phyloP scores from a whole-genome alignment of 2,113 vertebrate genomes.

The Lota lota region DNA sequence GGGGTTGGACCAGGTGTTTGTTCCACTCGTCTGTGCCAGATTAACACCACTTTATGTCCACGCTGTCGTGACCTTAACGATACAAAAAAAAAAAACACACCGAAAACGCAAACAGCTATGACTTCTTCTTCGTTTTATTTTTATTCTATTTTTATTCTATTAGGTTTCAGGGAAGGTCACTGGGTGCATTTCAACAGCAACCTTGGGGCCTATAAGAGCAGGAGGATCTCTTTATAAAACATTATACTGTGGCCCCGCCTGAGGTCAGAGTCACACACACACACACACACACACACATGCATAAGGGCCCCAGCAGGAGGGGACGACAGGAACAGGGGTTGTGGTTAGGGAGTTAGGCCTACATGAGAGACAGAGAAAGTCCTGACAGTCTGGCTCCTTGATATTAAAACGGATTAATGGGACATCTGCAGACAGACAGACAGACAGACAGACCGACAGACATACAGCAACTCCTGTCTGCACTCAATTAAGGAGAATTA shows the following conservation, averaged over 20 bases:
- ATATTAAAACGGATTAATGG: conserved; percentile 21
- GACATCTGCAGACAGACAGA: conserved; percentile 30
- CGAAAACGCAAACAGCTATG: not conserved
- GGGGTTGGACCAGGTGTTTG: conserved; percentile 32
- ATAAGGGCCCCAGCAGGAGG: not conserved
- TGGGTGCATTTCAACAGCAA: conserved; percentile 16
- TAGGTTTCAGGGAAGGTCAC: not conserved
- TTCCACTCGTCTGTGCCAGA: conserved; percentile 26
- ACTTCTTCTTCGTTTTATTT: conserved; percentile 36
- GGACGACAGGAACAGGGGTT: conserved; percentile 32
- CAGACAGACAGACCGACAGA: not conserved
- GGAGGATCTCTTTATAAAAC: conserved; percentile 25
- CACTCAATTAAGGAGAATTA: conserved; percentile 56
- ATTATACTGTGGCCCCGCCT: conserved; percentile 33
- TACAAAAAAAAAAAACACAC: conserved; percentile 25
- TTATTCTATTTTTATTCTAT: conserved; percentile 26
- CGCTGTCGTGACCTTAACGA: conserved; percentile 26
- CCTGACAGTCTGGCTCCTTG: conserved; percentile 32
- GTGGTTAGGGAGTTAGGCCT: conserved; percentile 21
- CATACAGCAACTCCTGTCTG: conserved; percentile 50
- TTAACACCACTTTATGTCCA: conserved; percentile 25
- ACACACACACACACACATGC: too few relatives aligned
- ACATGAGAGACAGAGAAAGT: conserved; percentile 17
- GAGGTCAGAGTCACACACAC: conserved; percentile 33
- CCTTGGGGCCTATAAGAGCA: conserved; percentile 24